phyloP scores from a whole-genome alignment of 2,797 vertebrate genomes.

The Myotis pilosus region DNA sequence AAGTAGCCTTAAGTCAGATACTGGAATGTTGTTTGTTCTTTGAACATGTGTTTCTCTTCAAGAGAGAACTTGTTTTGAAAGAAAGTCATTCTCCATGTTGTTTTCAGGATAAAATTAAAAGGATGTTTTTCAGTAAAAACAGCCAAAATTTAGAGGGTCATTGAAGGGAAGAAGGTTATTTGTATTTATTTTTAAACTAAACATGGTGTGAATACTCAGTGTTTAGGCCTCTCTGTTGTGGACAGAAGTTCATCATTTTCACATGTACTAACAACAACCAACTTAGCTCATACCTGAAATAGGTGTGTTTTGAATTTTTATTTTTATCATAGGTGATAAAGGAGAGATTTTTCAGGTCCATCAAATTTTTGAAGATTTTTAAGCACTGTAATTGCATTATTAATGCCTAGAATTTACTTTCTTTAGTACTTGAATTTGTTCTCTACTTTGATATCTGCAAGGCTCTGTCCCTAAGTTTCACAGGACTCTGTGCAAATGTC shows the following conservation, averaged over 20 bases:
- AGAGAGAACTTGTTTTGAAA: slow-evolving; percentile 66
- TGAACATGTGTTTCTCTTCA: slow-evolving; percentile 76
- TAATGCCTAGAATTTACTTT: not conserved
- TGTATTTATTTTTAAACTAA: slow-evolving; percentile 65
- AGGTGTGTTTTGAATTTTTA: not conserved
- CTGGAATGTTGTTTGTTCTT: slow-evolving; percentile 71
- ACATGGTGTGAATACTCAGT: slow-evolving; percentile 59
- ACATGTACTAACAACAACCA: not conserved
- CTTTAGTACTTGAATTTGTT: not conserved
- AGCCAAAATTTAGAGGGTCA: slow-evolving; percentile 58
- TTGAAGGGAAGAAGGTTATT: slow-evolving; percentile 49
- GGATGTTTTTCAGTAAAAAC: slow-evolving; percentile 73
- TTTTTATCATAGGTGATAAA: not conserved
- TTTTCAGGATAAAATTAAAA: slow-evolving; percentile 76
- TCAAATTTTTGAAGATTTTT: not conserved
- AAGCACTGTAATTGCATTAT: not conserved
- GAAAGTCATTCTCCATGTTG: slow-evolving; percentile 68
- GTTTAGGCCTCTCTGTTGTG: not conserved
- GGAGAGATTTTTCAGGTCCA: not conserved
- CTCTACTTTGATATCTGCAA: not conserved
- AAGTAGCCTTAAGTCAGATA: slow-evolving; percentile 48
- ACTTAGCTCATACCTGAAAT: not conserved
- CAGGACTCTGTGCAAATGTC: not conserved
- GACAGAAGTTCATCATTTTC: slow-evolving; percentile 30
- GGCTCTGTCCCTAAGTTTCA: not conserved